Base-by-base conservation (phyloP, 1,140 invertebrate genomes). In the Leptestheria dahalacensis region DNA sequence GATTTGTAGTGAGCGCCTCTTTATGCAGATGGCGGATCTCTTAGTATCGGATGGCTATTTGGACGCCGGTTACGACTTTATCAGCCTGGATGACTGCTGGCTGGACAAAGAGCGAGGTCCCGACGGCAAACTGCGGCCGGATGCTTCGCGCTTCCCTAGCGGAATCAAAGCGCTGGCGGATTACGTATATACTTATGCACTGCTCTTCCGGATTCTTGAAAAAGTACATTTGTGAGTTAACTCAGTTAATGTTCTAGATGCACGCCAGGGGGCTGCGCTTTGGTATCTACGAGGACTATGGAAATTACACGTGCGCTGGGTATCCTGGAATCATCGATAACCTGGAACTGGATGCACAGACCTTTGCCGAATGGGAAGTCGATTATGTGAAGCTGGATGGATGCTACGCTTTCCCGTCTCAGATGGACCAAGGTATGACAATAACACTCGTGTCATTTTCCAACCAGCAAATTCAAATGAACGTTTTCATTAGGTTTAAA, bases 1-100 rank as follows among this genome's bases (percentile, higher is more conserved):
- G n/a, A 28, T 65, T 77, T 77, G 25, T 72, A 97, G 93, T 73
- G 94, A 97, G 72, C 79, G 82, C 48, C 76, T 97, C 2, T 95
- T 95, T 73, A 83, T 84, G 65, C 85, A 86, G 57, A 94, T 94
- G 90, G 82, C 92, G 20, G 91, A 97, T 70, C 78, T 88, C 61
- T 73, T 97, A 58, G 87, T 91, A 1, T 75, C 79, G 11, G 89
- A 95, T 69, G 93, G 93, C 3, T 97, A 92, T 69, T 85, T 84
- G 21, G 83, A 82, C 24, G 83, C 77, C 4, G 93, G 93, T 23
- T 97, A 96, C 73, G 83, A 93, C 68, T 92, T 92, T 68, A 82
- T 96, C 57, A 95, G 91, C 69, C 83, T 97, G 56, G 93, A 97
- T 69, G 93, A 97, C 72, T 97, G 93, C 72, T 97, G 92, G 92